Evolutionary conservation across 2,797 vertebrate species (phyloP).

Genomic region (Limosa lapponica): DNA sequence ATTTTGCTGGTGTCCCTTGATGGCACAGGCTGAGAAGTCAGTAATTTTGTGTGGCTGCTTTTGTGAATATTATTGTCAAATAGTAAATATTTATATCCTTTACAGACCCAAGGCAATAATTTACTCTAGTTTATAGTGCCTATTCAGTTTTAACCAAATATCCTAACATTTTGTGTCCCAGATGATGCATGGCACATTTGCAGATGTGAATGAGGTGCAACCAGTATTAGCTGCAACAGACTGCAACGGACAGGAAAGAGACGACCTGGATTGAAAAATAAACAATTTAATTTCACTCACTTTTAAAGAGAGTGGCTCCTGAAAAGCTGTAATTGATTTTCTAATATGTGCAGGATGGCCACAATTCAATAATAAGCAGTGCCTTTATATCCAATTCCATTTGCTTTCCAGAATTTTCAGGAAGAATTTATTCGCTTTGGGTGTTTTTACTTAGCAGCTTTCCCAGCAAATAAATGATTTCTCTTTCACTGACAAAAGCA

Average conservation of each 20-base stretch:
- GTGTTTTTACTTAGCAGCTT: not conserved
- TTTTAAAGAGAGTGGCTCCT: not conserved
- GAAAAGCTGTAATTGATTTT: not conserved
- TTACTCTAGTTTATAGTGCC: not conserved
- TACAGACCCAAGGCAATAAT: not conserved
- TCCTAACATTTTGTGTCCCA: no score
- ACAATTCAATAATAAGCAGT: not conserved
- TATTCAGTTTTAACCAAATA: not conserved
- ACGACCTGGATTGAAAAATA: not conserved
- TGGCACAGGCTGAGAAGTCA: not conserved
- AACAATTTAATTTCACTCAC: not conserved
- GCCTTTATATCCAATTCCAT: not conserved
- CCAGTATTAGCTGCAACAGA: not conserved
- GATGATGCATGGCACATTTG: not conserved
- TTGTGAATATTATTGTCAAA: not conserved
- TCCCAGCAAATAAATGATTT: not conserved
- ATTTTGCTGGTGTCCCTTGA: not conserved
- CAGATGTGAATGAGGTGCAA: not conserved
- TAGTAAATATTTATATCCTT: not conserved
- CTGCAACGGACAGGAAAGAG: not conserved
- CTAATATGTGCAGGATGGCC: not conserved
- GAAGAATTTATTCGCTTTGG: not conserved
- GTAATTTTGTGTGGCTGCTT: not conserved
- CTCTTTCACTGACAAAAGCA: not conserved
- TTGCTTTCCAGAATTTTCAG: not conserved